Evolutionary conservation across 2,888 invertebrate genomes (phyloP).

Genomic region (Dichetophora obliterata): DNA sequence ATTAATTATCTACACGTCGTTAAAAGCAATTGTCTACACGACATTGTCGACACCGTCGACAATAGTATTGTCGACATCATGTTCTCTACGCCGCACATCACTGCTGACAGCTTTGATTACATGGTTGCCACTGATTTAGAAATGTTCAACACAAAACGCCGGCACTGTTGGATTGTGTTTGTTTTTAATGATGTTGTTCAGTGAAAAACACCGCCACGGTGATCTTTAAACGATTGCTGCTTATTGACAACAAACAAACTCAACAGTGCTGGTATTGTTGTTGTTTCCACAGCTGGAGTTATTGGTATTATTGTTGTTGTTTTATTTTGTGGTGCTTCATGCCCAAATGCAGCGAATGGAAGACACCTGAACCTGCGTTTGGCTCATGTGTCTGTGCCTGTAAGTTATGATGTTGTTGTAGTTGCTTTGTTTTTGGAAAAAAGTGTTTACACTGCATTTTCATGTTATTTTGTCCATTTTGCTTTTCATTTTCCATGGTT

Average conservation of each 20-base stretch:
- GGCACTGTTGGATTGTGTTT: neutral
- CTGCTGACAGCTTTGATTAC: neutral
- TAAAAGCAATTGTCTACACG: no score
- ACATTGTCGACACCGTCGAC: no score
- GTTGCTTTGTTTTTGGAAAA: neutral
- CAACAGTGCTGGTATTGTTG: neutral
- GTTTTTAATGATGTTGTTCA: neutral
- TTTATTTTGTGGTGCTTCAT: neutral
- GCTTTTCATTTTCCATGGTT: neutral
- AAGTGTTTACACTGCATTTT: constrained; percentile 38
- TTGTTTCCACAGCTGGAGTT: neutral
- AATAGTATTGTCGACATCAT: no score
- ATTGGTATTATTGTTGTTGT: neutral
- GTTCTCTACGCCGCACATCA: no score
- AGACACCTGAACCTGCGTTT: constrained; percentile 5
- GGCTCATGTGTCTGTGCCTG: neutral
- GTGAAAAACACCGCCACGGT: neutral
- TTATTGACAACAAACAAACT: neutral
- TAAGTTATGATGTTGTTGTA: neutral
- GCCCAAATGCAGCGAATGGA: constrained; percentile 7
- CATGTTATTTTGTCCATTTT: neutral
- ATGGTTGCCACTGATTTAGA: neutral
- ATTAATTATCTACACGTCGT: no score
- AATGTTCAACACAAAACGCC: neutral
- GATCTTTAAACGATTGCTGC: neutral